Percentiles rank a stretch among this genome's conserved stretches.
Evolutionary conservation across 2,797 vertebrate species (phyloP).

Genomic region (Paramormyrops hopkinsi): DNA sequence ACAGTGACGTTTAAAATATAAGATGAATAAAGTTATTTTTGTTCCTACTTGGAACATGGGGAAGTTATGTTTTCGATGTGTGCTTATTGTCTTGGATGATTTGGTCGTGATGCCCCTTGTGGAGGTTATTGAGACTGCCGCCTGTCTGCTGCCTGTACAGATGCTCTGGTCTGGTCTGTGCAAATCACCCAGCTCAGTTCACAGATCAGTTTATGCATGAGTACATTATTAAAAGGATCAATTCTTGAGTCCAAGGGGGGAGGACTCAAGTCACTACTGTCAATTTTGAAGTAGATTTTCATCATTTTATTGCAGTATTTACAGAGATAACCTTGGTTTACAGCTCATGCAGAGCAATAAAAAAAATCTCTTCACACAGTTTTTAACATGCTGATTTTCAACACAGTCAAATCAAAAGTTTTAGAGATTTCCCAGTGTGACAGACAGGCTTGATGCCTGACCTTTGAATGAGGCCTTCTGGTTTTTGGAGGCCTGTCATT

Average conservation of each 20-base stretch:
- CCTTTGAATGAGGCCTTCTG: not conserved
- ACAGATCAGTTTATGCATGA: not conserved
- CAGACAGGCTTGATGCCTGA: not conserved
- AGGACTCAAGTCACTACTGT: not conserved
- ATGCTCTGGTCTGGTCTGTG: not conserved
- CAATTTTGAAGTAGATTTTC: not conserved
- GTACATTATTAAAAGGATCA: not conserved
- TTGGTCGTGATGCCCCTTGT: not conserved
- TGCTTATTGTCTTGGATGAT: not conserved
- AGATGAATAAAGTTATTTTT: slow-evolving; percentile 11
- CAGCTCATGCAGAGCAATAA: slow-evolving; percentile 12
- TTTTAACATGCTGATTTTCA: slow-evolving; percentile 14
- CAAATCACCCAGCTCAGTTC: not conserved
- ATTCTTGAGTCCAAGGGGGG: not conserved
- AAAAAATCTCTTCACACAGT: slow-evolving; percentile 2
- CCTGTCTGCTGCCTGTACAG: not conserved
- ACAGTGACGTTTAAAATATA: not conserved
- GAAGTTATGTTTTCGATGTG: not conserved
- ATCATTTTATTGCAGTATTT: slow-evolving; percentile 15
- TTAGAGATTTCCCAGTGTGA: not conserved
- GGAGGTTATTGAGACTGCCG: not conserved
- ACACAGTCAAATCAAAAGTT: not conserved
- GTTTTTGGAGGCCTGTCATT: not conserved
- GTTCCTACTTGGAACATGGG: not conserved
- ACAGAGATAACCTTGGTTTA: slow-evolving; percentile 9